Percentiles rank a stretch among this genome's conserved stretches.
Evolutionary conservation across 2,797 vertebrate genomes (phyloP).

Genomic region (Cuniculus paca): DNA sequence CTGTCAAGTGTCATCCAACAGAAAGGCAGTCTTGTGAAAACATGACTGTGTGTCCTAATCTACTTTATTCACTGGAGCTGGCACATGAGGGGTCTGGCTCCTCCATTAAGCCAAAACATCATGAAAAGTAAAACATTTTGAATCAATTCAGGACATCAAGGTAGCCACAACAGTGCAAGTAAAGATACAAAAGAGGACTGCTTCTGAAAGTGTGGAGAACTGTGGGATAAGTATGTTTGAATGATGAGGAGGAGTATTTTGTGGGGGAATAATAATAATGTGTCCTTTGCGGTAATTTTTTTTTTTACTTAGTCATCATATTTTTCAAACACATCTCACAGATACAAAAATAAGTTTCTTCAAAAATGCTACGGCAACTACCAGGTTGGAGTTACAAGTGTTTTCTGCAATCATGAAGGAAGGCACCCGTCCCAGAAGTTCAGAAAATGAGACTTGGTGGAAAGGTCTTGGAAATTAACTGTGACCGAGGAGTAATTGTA

Average conservation of each 20-base stretch:
- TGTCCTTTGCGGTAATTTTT: background rate
- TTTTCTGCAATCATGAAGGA: background rate
- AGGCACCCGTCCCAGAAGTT: background rate
- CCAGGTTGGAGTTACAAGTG: background rate
- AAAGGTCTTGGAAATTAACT: background rate
- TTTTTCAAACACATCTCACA: too few species aligned
- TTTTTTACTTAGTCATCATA: too few species aligned
- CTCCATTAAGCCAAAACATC: background rate
- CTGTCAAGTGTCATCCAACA: background rate
- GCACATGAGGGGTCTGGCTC: background rate
- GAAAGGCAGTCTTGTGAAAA: background rate
- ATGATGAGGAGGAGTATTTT: background rate
- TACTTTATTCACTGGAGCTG: background rate
- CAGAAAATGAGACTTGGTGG: background rate
- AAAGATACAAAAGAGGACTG: background rate
- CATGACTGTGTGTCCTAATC: background rate
- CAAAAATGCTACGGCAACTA: background rate
- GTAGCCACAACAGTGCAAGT: background rate
- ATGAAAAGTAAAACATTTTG: background rate
- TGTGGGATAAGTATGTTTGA: background rate
- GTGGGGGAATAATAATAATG: background rate
- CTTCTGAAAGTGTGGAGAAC: too few species aligned
- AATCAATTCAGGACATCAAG: background rate
- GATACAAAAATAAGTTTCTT: background rate
- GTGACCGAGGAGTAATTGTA: background rate